Conservation (phyloP, 1,140 invertebrate genomes). For the Amphibalanus amphitrite region DNA sequence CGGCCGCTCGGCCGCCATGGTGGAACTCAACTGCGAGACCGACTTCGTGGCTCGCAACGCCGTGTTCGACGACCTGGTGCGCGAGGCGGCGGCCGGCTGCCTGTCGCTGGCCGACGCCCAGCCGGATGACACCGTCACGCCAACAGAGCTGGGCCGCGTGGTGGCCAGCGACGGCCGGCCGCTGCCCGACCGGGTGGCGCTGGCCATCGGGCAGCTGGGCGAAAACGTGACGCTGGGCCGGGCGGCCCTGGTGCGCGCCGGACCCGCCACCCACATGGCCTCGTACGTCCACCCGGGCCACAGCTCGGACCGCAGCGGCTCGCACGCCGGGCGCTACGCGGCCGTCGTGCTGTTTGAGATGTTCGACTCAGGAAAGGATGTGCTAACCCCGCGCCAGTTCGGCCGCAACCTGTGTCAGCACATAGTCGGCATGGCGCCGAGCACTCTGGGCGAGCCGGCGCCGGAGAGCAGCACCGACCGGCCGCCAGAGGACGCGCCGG, state of each 20-base stretch:
- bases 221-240: slow-evolving; percentile 71
- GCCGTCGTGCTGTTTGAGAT: slow-evolving; percentile 9
- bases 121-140: slow-evolving; percentile 3
- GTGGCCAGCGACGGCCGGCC: slow-evolving; percentile 40
- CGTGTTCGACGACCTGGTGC: slow-evolving; percentile 38
- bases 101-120: not conserved
- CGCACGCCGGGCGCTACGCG: slow-evolving; percentile 11
- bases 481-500: not conserved
- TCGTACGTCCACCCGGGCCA: slow-evolving; percentile 19
- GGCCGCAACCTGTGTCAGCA: slow-evolving; percentile 33
- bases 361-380: slow-evolving; percentile 9
- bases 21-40: slow-evolving; percentile 90
- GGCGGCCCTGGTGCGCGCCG: slow-evolving; percentile 34
- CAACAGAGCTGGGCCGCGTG: slow-evolving; percentile 10
- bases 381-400: slow-evolving; percentile 20
- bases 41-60: slow-evolving; percentile 90
- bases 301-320: not conserved
- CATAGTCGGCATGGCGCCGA: not conserved
- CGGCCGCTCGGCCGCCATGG: slow-evolving; percentile 35
- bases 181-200: slow-evolving; percentile 56
- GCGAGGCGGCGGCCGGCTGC: slow-evolving; percentile 4
- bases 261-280: slow-evolving; percentile 9
- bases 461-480: not conserved
- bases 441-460: not conserved
- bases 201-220: slow-evolving; percentile 65